Conservation (phyloP, 2,888 invertebrate genomes). For the Drosophila paramelanica region DNA sequence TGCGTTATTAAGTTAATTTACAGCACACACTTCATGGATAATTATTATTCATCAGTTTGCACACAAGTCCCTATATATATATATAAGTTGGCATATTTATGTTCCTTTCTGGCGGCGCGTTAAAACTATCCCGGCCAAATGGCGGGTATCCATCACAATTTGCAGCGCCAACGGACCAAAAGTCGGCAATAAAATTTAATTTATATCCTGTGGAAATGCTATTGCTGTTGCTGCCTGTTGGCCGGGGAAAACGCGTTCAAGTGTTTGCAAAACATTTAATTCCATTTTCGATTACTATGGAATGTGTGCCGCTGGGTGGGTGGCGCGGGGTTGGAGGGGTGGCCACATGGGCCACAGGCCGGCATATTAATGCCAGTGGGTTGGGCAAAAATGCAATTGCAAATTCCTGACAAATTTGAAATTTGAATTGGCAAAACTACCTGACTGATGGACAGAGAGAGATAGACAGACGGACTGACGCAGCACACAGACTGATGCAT, state of each 20-base stretch:
- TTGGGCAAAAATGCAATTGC: constrained; percentile 55
- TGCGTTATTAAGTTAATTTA: constrained; percentile 5
- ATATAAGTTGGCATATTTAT: constrained; percentile 22
- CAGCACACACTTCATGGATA: constrained; percentile 25
- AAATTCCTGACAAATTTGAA: constrained; percentile 60
- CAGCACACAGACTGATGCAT: constrained; percentile 1
- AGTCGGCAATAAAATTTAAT: constrained; percentile 69
- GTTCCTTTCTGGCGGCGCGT: constrained; percentile 29
- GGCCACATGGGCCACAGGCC: constrained; percentile 47
- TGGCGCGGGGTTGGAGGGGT: not conserved
- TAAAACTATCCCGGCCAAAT: constrained; percentile 46
- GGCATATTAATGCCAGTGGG: constrained; percentile 37
- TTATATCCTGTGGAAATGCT: constrained; percentile 45
- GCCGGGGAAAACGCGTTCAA: constrained; percentile 37
- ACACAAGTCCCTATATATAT: constrained; percentile 15
- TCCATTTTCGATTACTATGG: constrained; percentile 63
- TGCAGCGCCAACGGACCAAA: constrained; percentile 48
- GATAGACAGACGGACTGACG: not conserved
- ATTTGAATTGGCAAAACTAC: constrained; percentile 63
- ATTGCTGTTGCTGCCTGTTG: constrained; percentile 1
- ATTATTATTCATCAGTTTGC: constrained; percentile 40
- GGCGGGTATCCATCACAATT: constrained; percentile 61
- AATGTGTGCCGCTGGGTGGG: constrained; percentile 11
- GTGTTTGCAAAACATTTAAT: constrained; percentile 69
- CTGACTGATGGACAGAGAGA: constrained; percentile 30